These are phyloP conservation scores for Drosophila conformis DNA, from an alignment of 2,888 invertebrate species.

Conservation along the genomic window DNA sequence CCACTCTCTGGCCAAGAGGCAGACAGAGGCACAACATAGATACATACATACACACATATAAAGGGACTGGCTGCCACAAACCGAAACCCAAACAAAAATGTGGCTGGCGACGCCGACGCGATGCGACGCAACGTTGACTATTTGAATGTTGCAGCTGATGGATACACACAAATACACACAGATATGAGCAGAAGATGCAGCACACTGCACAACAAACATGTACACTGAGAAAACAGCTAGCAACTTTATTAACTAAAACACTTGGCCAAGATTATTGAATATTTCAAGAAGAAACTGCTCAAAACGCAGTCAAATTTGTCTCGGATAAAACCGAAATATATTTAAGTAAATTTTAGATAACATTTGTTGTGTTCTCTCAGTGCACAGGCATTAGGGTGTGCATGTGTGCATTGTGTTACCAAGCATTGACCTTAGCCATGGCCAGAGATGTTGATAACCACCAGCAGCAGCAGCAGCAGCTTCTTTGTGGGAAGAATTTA, in stretches of 20 bases:
- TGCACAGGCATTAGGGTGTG: background rate
- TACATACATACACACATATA: background rate
- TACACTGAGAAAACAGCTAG: background rate
- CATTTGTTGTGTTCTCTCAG: slow-evolving; percentile 1
- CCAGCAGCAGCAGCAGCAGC: background rate
- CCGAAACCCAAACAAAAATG: slow-evolving; percentile 54
- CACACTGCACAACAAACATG: slow-evolving; percentile 3
- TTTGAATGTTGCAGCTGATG: slow-evolving; percentile 79
- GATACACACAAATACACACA: slow-evolving; percentile 61
- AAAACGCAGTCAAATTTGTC: background rate
- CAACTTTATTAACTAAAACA: background rate
- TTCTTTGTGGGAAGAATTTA: slow-evolving; percentile 35
- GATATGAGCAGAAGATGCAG: slow-evolving; percentile 36
- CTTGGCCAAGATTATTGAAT: background rate
- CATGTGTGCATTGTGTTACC: slow-evolving; percentile 24
- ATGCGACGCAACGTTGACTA: slow-evolving; percentile 54
- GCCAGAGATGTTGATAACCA: slow-evolving; percentile 39
- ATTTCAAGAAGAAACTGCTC: background rate
- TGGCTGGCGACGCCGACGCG: slow-evolving; percentile 44
- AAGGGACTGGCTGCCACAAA: slow-evolving; percentile 30
- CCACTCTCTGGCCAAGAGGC: slow-evolving; percentile 35
- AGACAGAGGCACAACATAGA: slow-evolving; percentile 4
- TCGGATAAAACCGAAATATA: background rate
- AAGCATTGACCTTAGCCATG: slow-evolving; percentile 74
- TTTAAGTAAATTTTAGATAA: background rate